Percentiles rank a stretch among this genome's conserved stretches.
phyloP scores from a whole-genome alignment of 1,140 invertebrate genomes.

The Diploscapter pachys region DNA sequence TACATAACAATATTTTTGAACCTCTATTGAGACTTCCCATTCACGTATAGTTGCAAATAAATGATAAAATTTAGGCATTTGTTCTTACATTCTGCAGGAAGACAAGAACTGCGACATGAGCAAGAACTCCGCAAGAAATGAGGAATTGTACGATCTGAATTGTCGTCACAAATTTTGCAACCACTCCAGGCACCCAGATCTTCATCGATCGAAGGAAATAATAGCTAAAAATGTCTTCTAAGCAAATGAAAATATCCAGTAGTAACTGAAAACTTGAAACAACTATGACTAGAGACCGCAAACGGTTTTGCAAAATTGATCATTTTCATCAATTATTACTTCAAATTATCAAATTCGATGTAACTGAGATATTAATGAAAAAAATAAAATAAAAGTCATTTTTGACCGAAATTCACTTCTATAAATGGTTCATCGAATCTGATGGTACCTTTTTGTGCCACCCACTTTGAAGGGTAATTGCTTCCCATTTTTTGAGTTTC shows the following conservation, averaged over 20 bases:
- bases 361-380: too few species aligned
- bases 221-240: constrained; percentile 81
- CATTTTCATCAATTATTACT: too few species aligned
- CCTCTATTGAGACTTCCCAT: not conserved
- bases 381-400: too few species aligned
- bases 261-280: constrained; percentile 81
- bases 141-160: constrained; percentile 96
- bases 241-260: constrained; percentile 59
- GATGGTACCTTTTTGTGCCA: too few species aligned
- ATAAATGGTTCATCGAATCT: too few species aligned
- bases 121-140: constrained; percentile 78
- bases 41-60: not conserved
- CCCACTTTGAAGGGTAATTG: too few species aligned
- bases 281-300: too few species aligned
- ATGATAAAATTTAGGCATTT: constrained; percentile 37
- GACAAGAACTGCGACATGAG: constrained; percentile 72
- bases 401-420: too few species aligned
- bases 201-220: constrained; percentile 87
- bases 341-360: too few species aligned
- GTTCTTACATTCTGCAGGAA: constrained; percentile 60
- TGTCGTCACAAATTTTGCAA: constrained; percentile 87
- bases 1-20: not conserved
- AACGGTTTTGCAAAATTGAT: not conserved
- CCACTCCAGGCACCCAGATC: constrained; percentile 75
- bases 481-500: too few species aligned